These are phyloP conservation scores for Hafferia zeledoni DNA, from an alignment of 2,797 vertebrate species.

Conservation along the genomic window DNA sequence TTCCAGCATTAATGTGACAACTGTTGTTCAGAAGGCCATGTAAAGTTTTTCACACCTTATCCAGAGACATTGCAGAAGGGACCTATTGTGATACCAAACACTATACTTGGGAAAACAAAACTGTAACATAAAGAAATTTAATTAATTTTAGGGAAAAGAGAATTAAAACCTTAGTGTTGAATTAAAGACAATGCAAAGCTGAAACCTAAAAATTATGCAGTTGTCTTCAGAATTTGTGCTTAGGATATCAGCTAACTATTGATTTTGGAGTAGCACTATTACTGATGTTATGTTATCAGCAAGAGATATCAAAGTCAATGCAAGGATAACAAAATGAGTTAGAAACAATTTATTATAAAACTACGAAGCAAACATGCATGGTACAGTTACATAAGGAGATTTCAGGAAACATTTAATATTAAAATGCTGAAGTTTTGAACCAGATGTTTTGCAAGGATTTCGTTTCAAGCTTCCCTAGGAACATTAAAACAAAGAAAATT, in stretches of 20 bases:
- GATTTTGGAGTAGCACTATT: background rate
- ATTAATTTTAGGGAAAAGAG: background rate
- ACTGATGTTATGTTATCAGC: background rate
- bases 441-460: slow-evolving; percentile 56
- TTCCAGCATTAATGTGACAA: background rate
- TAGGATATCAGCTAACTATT: slow-evolving; percentile 14
- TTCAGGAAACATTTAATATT: slow-evolving; percentile 67
- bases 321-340: slow-evolving; percentile 41
- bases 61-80: background rate
- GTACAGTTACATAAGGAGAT: slow-evolving; percentile 28
- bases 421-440: slow-evolving; percentile 50
- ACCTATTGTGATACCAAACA: background rate
- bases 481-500: slow-evolving; percentile 39
- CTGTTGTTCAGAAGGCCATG: background rate
- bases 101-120: background rate
- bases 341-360: slow-evolving; percentile 39
- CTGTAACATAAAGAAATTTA: background rate
- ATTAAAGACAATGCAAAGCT: background rate
- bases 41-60: background rate
- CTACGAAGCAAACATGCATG: background rate
- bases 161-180: background rate
- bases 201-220: background rate
- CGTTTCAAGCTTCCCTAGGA: slow-evolving; percentile 55
- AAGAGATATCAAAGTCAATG: slow-evolving; percentile 40
- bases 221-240: background rate